Conservation (phyloP, 1,140 invertebrate genomes). For the Hylyphantes graminicola region DNA sequence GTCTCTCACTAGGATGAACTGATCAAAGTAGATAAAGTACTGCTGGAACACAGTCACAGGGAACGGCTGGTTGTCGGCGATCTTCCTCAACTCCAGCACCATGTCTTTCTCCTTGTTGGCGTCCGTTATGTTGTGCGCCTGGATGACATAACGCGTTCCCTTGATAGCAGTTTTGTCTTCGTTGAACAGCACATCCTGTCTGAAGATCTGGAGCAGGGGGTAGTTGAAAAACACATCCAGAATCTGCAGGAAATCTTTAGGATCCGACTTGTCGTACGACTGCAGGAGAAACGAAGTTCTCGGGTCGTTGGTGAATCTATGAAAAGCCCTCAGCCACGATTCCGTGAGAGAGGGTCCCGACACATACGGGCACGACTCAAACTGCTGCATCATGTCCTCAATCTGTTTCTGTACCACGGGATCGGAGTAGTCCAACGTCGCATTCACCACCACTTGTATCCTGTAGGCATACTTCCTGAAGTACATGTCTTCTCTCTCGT, state of each 20-base stretch:
- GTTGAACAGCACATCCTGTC: slow-evolving; percentile 87
- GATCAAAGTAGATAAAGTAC: slow-evolving; percentile 94
- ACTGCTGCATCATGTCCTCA: slow-evolving; percentile 79
- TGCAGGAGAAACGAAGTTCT: slow-evolving; percentile 74
- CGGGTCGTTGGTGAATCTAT: slow-evolving; percentile 80
- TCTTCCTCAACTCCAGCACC: slow-evolving; percentile 81
- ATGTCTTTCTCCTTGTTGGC: slow-evolving; percentile 93
- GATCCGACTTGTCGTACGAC: slow-evolving; percentile 79
- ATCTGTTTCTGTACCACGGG: slow-evolving; percentile 80
- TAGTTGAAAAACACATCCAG: slow-evolving; percentile 75
- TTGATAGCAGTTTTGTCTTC: slow-evolving; percentile 79
- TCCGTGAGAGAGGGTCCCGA: slow-evolving; percentile 81
- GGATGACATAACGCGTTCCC: slow-evolving; percentile 87
- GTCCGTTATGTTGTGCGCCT: slow-evolving; percentile 88
- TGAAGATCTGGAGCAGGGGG: slow-evolving; percentile 73
- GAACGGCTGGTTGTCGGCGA: slow-evolving; percentile 81
- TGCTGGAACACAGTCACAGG: slow-evolving; percentile 94
- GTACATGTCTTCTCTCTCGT: slow-evolving; percentile 88
- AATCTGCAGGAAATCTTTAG: slow-evolving; percentile 80
- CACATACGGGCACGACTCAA: slow-evolving; percentile 86
- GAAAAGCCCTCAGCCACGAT: slow-evolving; percentile 89
- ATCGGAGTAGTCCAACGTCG: slow-evolving; percentile 87
- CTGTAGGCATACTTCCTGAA: slow-evolving; percentile 92
- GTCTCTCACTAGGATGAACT: slow-evolving; percentile 92
- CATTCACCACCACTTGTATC: slow-evolving; percentile 88